Base-by-base conservation (phyloP, 2,797 vertebrate genomes). In the Myripristis murdjan region DNA sequence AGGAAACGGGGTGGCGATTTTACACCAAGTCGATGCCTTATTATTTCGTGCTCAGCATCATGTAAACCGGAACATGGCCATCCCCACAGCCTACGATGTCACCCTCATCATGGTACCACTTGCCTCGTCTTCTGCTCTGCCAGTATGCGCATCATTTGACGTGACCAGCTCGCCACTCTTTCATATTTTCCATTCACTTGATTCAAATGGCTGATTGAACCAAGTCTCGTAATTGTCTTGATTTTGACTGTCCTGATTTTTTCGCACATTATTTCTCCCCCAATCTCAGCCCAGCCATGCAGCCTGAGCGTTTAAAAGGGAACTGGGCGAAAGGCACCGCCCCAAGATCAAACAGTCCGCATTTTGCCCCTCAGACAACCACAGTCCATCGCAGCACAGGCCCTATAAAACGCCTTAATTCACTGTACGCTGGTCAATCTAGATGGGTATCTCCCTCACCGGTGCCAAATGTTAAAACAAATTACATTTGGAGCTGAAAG, bases 301-400 rank as follows among this genome's bases (percentile, higher is more conserved):
- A 77, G 81, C 51, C 81, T 28, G 75, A 51, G 33, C 64, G 64
- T 28, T 33, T 52, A 67, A 33, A 82, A 59, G 72, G 72, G 44
- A 86, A 85, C 77, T 75, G 43, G 72, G 67, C 43, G 64, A 80
- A 91, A 95, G 95, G 94, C 95, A 96, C 95, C 95, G 95, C 95
- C 95, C 95, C 92, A 93, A 91, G 81, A 94, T 92, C 93, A 92
- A 84, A 92, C 90, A 85, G 81, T 81, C 90, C 88, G 87, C 87
- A 92, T 69, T 79, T 75, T 58, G 76, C 73, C 39, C 64, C 43
- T 46, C 57, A 59, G 24, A 63, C 73, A 18, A 22, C 60, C 69
- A 47, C 70, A 49, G 63, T 56, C 72, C 80, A 60, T 68, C 77
- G 68, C 84, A 66, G 48, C 51, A 33, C 46, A 33, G 39, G 61